Percentiles rank a stretch among this genome's conserved stretches.
These are phyloP conservation scores for Aphis craccivora DNA, from an alignment of 1,140 invertebrate species.

Conservation along the genomic window DNA sequence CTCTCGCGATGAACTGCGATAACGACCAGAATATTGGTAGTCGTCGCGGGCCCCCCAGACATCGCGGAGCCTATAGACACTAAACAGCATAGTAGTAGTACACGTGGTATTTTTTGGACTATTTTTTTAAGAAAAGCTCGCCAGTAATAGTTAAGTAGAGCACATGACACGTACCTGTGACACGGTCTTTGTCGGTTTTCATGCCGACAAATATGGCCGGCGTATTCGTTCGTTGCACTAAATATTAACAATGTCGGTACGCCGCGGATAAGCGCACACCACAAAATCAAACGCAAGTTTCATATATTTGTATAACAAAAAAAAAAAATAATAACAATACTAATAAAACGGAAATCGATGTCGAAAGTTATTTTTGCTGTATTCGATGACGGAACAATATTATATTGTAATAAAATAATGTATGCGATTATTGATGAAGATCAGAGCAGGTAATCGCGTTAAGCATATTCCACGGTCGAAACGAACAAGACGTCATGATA, in stretches of 20 bases:
- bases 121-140: not conserved
- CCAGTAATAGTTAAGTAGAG: not conserved
- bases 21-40: not conserved
- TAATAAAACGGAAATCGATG: not conserved
- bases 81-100: not conserved
- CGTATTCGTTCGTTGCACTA: conserved; percentile 35
- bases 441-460: not conserved
- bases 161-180: conserved; percentile 44
- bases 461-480: not conserved
- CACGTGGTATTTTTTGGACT: not conserved
- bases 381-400: not conserved
- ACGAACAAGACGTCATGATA: not conserved
- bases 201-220: conserved; percentile 57
- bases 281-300: not conserved
- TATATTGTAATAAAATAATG: not conserved
- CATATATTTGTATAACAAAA: not conserved
- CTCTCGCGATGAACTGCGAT: not conserved
- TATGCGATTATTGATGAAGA: not conserved
- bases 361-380: not conserved
- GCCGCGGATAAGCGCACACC: not conserved
- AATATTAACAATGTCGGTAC: not conserved
- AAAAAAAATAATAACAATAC: not conserved
- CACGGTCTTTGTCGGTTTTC: conserved; percentile 54
- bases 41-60: not conserved
- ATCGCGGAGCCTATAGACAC: conserved; percentile 21